Conservation (phyloP, 2,888 invertebrate species). For the Drosophila lacicola region DNA sequence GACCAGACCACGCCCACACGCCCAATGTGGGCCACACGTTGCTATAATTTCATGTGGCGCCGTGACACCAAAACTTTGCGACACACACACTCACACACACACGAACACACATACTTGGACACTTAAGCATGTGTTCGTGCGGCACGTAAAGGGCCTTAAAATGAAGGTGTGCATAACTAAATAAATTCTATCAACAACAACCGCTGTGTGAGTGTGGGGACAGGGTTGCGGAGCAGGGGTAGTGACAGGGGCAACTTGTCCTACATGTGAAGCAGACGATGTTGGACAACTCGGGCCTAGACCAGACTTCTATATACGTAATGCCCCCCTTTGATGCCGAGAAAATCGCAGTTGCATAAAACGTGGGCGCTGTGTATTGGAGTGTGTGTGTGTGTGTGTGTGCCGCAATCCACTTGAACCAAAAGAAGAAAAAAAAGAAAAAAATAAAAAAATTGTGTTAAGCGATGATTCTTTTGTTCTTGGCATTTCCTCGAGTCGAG, state of each 20-base stretch:
- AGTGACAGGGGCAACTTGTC: slow-evolving; percentile 33
- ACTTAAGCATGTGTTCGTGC: slow-evolving; percentile 63
- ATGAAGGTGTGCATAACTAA: slow-evolving; percentile 81
- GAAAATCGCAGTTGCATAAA: slow-evolving; percentile 2
- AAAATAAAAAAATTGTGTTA: slow-evolving; percentile 68
- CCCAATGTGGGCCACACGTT: slow-evolving; percentile 10
- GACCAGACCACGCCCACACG: slow-evolving; percentile 19
- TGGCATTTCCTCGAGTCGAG: slow-evolving; percentile 51
- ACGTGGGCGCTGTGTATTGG: slow-evolving; percentile 6
- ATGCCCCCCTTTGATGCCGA: neutral
- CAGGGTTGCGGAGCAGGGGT: neutral
- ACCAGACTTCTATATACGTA: slow-evolving; percentile 28
- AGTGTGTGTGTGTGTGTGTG: slow-evolving; percentile 4
- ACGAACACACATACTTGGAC: slow-evolving; percentile 3
- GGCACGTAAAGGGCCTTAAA: slow-evolving; percentile 76
- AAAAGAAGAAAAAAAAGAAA: slow-evolving; percentile 12
- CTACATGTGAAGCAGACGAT: slow-evolving; percentile 58
- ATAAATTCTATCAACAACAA: slow-evolving; percentile 77
- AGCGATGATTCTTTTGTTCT: slow-evolving; percentile 80
- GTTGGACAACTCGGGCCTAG: slow-evolving; percentile 38
- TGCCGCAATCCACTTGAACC: slow-evolving; percentile 54
- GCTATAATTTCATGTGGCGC: slow-evolving; percentile 34
- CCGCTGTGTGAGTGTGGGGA: slow-evolving; percentile 8
- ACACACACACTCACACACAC: slow-evolving; percentile 21
- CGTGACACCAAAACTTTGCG: slow-evolving; percentile 50